Evolutionary conservation across 2,797 vertebrate genomes (phyloP).

Genomic region (Carapus acus): DNA sequence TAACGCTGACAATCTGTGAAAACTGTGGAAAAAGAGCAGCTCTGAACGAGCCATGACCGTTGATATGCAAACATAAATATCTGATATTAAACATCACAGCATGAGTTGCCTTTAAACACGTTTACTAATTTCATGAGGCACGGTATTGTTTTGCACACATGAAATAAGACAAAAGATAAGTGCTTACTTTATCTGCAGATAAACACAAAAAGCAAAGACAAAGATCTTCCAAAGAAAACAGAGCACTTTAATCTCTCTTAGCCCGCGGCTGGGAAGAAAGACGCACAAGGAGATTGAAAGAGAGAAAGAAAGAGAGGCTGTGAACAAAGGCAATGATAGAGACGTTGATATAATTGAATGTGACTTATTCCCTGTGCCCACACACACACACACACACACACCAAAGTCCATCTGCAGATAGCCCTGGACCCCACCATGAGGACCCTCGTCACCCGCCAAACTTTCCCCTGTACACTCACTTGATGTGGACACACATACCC

Average conservation of each 20-base stretch:
- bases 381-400: too few relatives aligned
- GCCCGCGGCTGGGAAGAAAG: constrained; percentile 43
- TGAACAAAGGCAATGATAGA: constrained; percentile 68
- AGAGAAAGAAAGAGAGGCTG: constrained; percentile 12
- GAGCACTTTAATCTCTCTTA: constrained; percentile 64
- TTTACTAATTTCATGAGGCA: constrained; percentile 34
- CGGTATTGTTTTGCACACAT: constrained; percentile 18
- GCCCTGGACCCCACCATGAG: constrained; percentile 60
- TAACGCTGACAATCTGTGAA: not conserved
- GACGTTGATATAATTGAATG: constrained; percentile 78
- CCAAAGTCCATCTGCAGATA: constrained; percentile 72
- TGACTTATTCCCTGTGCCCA: constrained; percentile 71
- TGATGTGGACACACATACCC: constrained; percentile 17
- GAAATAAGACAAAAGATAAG: constrained; percentile 49
- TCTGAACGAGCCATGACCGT: constrained; percentile 17
- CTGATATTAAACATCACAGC: constrained; percentile 11
- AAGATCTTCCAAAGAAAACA: constrained; percentile 66
- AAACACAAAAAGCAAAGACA: constrained; percentile 65
- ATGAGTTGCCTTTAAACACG: constrained; percentile 37
- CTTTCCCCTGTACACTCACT: constrained; percentile 28
- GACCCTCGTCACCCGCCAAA: constrained; percentile 54
- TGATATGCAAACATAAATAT: constrained; percentile 17
- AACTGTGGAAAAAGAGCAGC: not conserved
- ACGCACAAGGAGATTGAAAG: not conserved
- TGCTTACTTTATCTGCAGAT: constrained; percentile 63